Evolutionary conservation across 2,888 invertebrate genomes (phyloP).

Genomic region (Amphipyra berbera): DNA sequence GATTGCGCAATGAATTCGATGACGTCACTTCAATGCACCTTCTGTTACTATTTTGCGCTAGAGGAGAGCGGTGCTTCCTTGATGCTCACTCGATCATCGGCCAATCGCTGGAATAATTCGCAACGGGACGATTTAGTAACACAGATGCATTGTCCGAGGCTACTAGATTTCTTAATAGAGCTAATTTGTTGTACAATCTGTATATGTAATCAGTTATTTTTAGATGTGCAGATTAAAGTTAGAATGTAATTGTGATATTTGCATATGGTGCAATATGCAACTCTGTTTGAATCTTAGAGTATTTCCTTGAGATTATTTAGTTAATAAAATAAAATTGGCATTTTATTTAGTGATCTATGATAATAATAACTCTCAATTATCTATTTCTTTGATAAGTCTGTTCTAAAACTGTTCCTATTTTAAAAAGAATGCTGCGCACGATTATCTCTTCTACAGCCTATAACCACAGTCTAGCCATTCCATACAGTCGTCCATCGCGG

Average conservation of each 20-base stretch:
- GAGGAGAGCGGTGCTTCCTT: constrained; percentile 70
- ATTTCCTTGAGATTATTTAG: too few relatives aligned
- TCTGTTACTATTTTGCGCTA: constrained; percentile 14
- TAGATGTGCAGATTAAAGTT: constrained; percentile 32
- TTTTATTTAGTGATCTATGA: too few relatives aligned
- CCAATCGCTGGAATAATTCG: constrained; percentile 60
- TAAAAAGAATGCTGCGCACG: too few relatives aligned
- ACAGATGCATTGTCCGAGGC: constrained; percentile 46
- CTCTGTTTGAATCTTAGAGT: not conserved
- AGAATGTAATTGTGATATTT: constrained; percentile 26
- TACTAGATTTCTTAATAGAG: constrained; percentile 42
- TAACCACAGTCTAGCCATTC: too few relatives aligned
- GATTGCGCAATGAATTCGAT: not conserved
- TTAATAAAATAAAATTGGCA: too few relatives aligned
- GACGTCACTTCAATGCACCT: constrained; percentile 27
- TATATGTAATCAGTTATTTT: constrained; percentile 32
- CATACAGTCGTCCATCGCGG: too few relatives aligned
- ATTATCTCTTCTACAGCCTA: too few relatives aligned
- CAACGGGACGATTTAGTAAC: constrained; percentile 40
- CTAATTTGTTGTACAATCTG: constrained; percentile 45
- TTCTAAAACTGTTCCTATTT: too few relatives aligned
- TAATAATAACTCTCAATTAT: too few relatives aligned
- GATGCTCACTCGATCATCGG: constrained; percentile 63
- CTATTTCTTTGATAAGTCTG: too few relatives aligned
- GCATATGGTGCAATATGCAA: constrained; percentile 14